These are phyloP conservation scores for Lepeophtheirus salmonis DNA, from an alignment of 1,140 invertebrate genomes.

Conservation along the genomic window DNA sequence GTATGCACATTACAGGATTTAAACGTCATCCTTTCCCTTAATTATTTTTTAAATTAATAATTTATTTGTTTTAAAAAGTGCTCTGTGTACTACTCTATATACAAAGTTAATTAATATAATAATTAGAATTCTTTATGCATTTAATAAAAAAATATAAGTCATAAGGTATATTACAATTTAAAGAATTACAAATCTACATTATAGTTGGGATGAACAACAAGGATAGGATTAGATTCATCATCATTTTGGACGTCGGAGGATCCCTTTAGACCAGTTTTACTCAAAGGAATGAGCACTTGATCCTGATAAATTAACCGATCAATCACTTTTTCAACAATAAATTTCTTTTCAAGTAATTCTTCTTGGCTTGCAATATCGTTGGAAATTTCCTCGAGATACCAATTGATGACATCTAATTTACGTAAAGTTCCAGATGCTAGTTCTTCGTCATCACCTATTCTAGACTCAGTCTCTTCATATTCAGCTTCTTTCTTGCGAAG, in stretches of 20 bases:
- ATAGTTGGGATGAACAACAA: slow-evolving; percentile 92
- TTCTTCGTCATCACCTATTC: not conserved
- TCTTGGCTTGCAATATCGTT: slow-evolving; percentile 73
- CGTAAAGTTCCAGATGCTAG: not conserved
- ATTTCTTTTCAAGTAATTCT: slow-evolving; percentile 70
- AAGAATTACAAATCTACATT: not conserved
- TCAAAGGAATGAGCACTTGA: slow-evolving; percentile 75
- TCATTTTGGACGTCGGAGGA: slow-evolving; percentile 33
- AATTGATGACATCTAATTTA: slow-evolving; percentile 59
- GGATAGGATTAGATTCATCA: slow-evolving; percentile 55
- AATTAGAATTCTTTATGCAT: no score
- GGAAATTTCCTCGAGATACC: slow-evolving; percentile 81
- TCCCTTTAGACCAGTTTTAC: slow-evolving; percentile 38
- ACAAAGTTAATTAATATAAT: no score
- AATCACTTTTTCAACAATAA: slow-evolving; percentile 82
- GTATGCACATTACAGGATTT: no score
- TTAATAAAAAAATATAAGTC: no score
- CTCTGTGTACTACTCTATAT: no score
- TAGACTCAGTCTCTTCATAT: slow-evolving; percentile 34
- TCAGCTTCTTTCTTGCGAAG: slow-evolving; percentile 65
- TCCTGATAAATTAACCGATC: slow-evolving; percentile 83
- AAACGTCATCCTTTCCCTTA: no score
- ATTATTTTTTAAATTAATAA: no score
- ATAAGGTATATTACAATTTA: no score
- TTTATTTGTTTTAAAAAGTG: no score